A percentile compares a stretch with the other conserved stretches of the same genome.
Evolutionary conservation across 2,797 vertebrate species (phyloP).

Genomic region (Ctenochaetus hawaiiensis): DNA sequence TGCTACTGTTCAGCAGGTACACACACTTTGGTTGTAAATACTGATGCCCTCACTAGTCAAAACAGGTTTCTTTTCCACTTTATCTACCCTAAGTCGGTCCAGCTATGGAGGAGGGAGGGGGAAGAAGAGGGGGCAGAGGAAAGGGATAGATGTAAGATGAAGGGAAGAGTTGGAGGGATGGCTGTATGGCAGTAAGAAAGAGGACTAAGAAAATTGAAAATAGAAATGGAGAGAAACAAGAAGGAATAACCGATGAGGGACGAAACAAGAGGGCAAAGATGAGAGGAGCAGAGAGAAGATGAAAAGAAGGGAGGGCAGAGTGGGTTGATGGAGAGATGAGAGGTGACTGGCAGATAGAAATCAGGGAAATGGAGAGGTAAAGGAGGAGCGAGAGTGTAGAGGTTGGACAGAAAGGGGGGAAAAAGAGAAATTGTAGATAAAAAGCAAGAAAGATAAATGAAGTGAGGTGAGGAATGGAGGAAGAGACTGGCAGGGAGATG

Average conservation of each 20-base stretch:
- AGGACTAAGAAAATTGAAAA: not conserved
- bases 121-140: slow-evolving; percentile 14
- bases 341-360: slow-evolving; percentile 36
- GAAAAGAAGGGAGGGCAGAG: slow-evolving; percentile 44
- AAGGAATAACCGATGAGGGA: slow-evolving; percentile 36
- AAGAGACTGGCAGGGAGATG: slow-evolving; percentile 16
- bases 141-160: slow-evolving; percentile 14
- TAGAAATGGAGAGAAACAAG: slow-evolving; percentile 32
- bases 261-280: slow-evolving; percentile 47
- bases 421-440: slow-evolving; percentile 48
- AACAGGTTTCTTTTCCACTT: slow-evolving; percentile 63
- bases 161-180: slow-evolving; percentile 25
- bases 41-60: slow-evolving; percentile 57
- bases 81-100: slow-evolving; percentile 49
- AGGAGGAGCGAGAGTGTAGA: slow-evolving; percentile 43
- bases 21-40: slow-evolving; percentile 68
- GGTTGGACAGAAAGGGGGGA: slow-evolving; percentile 39
- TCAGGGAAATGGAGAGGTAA: slow-evolving; percentile 28
- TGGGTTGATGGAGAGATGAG: slow-evolving; percentile 32
- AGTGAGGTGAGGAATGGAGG: slow-evolving; percentile 16
- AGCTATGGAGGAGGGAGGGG: slow-evolving; percentile 24
- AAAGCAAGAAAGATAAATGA: slow-evolving; percentile 41
- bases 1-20: slow-evolving; percentile 68
- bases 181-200: slow-evolving; percentile 10
- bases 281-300: slow-evolving; percentile 41